Evolutionary conservation across 2,888 invertebrate species (phyloP).

Genomic region (Andrena bicolor): DNA sequence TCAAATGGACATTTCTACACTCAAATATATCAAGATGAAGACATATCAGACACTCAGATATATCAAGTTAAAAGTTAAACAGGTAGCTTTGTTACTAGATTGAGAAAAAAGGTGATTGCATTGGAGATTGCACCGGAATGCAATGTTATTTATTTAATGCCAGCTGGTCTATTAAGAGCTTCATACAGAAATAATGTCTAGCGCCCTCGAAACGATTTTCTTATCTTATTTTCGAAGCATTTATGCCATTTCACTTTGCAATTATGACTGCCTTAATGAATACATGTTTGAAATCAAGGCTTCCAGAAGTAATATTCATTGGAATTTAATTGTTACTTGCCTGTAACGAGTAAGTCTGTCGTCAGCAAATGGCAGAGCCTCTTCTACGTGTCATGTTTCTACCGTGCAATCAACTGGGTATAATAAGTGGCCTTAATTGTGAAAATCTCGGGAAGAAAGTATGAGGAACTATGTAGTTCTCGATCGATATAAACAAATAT

Average conservation of each 20-base stretch:
- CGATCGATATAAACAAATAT: neutral
- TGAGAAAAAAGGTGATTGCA: neutral
- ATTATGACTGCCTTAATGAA: neutral
- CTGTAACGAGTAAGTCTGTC: neutral
- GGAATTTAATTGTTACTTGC: slow-evolving; percentile 4
- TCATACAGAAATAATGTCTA: neutral
- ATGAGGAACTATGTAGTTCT: neutral
- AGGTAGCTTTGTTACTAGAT: neutral
- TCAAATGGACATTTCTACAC: no score
- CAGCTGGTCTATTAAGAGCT: neutral
- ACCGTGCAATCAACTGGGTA: neutral
- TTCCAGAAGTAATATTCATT: neutral
- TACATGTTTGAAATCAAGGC: neutral
- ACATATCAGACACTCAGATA: neutral
- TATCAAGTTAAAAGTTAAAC: neutral
- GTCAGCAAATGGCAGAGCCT: neutral
- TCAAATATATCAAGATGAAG: neutral
- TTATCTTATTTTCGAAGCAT: neutral
- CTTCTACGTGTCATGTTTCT: neutral
- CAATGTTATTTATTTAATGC: neutral
- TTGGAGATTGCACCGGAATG: neutral
- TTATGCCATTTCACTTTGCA: neutral
- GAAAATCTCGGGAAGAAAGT: slow-evolving; percentile 6
- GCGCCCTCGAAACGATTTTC: neutral
- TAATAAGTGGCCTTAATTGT: slow-evolving; percentile 30